Base-by-base conservation (phyloP, 2,113 vertebrate species). In the Oncorhynchus tshawytscha region DNA sequence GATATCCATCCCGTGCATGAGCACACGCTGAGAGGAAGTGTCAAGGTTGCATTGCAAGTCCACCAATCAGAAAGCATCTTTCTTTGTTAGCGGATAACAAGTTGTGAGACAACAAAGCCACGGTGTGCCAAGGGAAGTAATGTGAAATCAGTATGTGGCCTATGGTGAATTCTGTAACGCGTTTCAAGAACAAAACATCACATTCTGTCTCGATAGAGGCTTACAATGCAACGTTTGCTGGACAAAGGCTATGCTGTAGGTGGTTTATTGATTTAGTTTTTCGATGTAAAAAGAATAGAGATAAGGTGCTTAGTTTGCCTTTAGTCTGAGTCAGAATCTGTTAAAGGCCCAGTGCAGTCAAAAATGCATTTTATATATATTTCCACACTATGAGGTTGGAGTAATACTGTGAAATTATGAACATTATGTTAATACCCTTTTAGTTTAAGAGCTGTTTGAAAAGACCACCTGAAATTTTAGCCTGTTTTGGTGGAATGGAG, bases 221-320 rank as follows among this genome's bases (percentile, higher is more conserved):
- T 57, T n/a, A 16, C 71, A 62, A 24, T 75, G 74, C 78, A 76
- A 72, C 77, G 74, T 78, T 18, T 3, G 15, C 15, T 22, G 80
- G 79, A 83, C 85, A 84, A 86, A 20, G 29, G 18, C 66, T 39
- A 71, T 75, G 80, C 79, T 75, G 82, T 29, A 60, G 76, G 80
- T 72, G 75, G 71, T 78, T 81, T 87, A 87, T 88, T 78, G 88
- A 90, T 86, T 75, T 70, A 72, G 77, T 68, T 70, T 76, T 72
- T 74, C 75, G 84, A 76, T 81, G 76, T 80, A 67, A 78, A 75
- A 70, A 75, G 75, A 86, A 81, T 78, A 80, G 78, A 81, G 72
- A 78, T 60, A 49, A 45, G 8, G 6, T 34, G 34, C 34, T n/a
- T 15, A 8, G 59, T 16, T 54, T 16, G 12, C 49, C 15, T 3